Evolutionary conservation across 2,113 vertebrate genomes (phyloP).

Genomic region (Sinosuthora webbiana): DNA sequence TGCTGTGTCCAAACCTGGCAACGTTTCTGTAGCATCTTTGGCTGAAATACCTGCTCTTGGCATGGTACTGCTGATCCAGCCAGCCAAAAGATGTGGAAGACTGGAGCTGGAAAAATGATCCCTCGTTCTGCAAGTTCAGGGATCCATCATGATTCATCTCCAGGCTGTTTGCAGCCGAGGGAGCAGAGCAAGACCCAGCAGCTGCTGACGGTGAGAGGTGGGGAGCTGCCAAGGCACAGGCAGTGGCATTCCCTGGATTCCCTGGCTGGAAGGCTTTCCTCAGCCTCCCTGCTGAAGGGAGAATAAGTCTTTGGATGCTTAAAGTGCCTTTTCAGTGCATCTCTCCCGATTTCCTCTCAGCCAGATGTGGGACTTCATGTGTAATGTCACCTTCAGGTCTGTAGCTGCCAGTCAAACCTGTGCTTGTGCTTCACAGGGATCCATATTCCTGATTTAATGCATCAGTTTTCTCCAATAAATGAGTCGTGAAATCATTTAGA

Average conservation of each 20-base stretch:
- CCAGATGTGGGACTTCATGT: not conserved
- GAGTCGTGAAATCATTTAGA: not conserved
- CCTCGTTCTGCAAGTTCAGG: not conserved
- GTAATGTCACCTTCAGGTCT: not conserved
- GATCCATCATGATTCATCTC: not conserved
- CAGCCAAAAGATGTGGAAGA: not conserved
- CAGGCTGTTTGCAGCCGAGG: not conserved
- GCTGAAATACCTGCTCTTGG: not conserved
- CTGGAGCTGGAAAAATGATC: not conserved
- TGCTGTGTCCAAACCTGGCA: not conserved
- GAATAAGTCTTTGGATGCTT: not conserved
- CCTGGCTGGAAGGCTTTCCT: not conserved
- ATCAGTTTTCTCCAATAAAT: accelerated
- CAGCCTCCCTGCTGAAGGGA: not conserved
- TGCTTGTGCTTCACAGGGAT: not conserved
- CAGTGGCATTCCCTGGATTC: not conserved
- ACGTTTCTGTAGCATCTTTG: not conserved
- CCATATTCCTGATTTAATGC: not conserved
- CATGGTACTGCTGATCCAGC: not conserved
- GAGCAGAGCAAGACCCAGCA: not conserved
- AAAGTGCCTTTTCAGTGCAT: not conserved
- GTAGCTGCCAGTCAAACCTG: not conserved
- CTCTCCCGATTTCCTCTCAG: not conserved
- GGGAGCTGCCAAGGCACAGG: not conserved
- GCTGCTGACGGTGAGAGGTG: not conserved